Evolutionary conservation across 2,888 invertebrate species (phyloP).

Genomic region (Eueremaeus valkanovi): DNA sequence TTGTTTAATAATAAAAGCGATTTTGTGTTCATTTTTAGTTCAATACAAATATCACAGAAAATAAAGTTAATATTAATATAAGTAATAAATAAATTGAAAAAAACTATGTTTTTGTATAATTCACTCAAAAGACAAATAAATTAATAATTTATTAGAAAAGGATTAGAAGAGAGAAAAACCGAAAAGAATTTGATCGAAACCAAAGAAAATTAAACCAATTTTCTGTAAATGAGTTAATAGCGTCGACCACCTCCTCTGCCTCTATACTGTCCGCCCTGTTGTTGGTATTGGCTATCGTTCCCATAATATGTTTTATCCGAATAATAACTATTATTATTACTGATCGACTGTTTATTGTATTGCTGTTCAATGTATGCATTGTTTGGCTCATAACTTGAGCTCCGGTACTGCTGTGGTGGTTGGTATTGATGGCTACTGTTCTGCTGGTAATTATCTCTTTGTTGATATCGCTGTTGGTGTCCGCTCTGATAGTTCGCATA

Average conservation of each 20-base stretch:
- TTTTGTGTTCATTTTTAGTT: not conserved
- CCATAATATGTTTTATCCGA: constrained; percentile 16
- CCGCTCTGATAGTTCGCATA: not conserved
- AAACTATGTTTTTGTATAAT: too few species aligned
- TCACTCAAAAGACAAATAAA: too few species aligned
- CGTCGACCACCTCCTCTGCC: constrained; percentile 43
- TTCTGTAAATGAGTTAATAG: not conserved
- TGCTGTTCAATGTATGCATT: constrained; percentile 26
- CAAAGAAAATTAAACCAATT: not conserved
- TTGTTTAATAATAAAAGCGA: not conserved
- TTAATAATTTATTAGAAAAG: not conserved
- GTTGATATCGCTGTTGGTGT: not conserved
- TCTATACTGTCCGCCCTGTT: constrained; percentile 45
- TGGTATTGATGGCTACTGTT: constrained; percentile 8
- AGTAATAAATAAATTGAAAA: too few species aligned
- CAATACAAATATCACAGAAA: constrained; percentile 1
- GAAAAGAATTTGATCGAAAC: not conserved
- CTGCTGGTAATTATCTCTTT: not conserved
- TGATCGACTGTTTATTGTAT: constrained; percentile 8
- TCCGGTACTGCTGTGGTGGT: not conserved
- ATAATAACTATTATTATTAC: constrained; percentile 32
- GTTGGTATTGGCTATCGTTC: constrained; percentile 34
- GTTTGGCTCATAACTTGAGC: not conserved
- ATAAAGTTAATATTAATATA: not conserved
- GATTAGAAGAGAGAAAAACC: not conserved